Evolutionary conservation across 2,797 vertebrate genomes (phyloP).

Genomic region (Pseudochaenichthys georgianus): DNA sequence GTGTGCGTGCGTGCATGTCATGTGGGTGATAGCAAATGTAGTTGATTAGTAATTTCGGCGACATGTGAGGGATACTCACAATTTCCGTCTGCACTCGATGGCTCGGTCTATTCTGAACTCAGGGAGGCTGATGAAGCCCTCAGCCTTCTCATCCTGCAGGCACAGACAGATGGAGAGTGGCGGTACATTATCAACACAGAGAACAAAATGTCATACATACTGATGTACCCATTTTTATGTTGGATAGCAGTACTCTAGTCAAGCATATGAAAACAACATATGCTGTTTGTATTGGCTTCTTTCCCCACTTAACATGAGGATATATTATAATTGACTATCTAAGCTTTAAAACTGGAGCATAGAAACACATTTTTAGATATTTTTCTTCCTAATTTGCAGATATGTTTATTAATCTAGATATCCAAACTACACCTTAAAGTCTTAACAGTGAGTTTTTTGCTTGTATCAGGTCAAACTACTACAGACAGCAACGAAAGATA

Average conservation of each 20-base stretch:
- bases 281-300: conserved; percentile 50
- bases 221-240: conserved; percentile 53
- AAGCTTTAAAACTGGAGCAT: background rate
- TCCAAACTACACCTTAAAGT: background rate
- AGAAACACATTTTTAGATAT: background rate
- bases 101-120: conserved; percentile 94
- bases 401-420: background rate
- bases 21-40: conserved; percentile 62
- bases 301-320: conserved; percentile 21
- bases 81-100: conserved; percentile 91
- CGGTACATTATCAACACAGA: conserved; percentile 61
- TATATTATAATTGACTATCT: background rate
- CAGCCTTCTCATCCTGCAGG: conserved; percentile 91
- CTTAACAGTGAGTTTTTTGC: background rate
- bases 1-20: conserved; percentile 43
- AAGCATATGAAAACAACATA: conserved; percentile 62
- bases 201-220: conserved; percentile 70
- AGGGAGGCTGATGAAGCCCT: conserved; percentile 92
- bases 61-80: conserved; percentile 86
- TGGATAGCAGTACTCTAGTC: conserved; percentile 22
- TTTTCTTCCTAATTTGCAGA: background rate
- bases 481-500: background rate
- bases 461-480: background rate
- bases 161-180: conserved; percentile 73
- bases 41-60: conserved; percentile 76